Evolutionary conservation across 2,113 vertebrate species (phyloP).

Genomic region (Periophthalmus modestus): DNA sequence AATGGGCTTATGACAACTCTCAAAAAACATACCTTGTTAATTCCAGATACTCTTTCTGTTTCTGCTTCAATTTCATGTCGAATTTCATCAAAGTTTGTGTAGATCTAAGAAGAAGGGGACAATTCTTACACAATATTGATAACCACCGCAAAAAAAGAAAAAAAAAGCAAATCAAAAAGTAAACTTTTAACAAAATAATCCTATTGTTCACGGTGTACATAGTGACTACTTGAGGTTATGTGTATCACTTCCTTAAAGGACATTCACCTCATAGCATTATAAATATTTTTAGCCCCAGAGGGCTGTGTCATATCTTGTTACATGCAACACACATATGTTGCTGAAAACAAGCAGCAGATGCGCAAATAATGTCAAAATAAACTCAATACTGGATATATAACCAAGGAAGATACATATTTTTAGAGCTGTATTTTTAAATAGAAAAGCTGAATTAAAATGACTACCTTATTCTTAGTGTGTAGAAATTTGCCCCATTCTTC

Average conservation of each 20-base stretch:
- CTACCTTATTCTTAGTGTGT: constrained; percentile 98
- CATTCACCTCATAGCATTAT: constrained; percentile 22
- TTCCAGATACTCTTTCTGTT: constrained; percentile 95
- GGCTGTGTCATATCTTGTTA: constrained; percentile 14
- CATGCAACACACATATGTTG: constrained; percentile 1
- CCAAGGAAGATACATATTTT: background rate
- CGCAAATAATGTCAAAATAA: background rate
- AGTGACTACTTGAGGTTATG: background rate
- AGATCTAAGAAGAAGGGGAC: constrained; percentile 77
- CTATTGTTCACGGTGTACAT: background rate
- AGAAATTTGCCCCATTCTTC: constrained; percentile 99
- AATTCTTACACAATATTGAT: background rate
- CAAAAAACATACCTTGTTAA: constrained; percentile 85
- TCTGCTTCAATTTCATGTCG: constrained; percentile 95
- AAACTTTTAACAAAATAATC: background rate
- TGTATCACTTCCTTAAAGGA: constrained; percentile 1
- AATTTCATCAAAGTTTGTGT: constrained; percentile 95
- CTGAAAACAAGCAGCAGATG: constrained; percentile 9
- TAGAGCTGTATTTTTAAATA: background rate
- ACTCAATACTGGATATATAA: background rate
- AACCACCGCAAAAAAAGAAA: background rate
- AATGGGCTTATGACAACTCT: background rate
- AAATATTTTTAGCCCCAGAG: constrained; percentile 32
- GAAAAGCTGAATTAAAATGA: background rate
- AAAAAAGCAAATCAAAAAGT: background rate